Evolutionary conservation across 2,888 invertebrate species (phyloP), one percentile per base, ranked within the genome.

Genomic region (Unio pictorum): DNA sequence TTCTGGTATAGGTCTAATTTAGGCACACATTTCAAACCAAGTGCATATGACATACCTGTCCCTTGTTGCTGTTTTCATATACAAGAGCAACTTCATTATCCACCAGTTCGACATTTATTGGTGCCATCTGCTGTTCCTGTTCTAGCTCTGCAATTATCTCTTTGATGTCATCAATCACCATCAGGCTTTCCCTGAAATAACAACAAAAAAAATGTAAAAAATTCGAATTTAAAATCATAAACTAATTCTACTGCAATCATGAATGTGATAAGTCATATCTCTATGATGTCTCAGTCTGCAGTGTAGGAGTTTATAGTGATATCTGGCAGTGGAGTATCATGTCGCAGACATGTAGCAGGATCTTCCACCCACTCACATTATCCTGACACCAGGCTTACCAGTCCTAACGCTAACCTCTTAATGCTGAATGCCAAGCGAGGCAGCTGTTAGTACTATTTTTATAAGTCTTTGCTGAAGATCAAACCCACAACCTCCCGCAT

Each of bases 31-130:
- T 45, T 45, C 45, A 45, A 45, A 11, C 45, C 45, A 11, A 1
- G 17, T 17, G 28, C 7, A 5, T 61, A 54, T n/a, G 20, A 64
- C 91, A 87, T 81, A 93, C 93, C 89, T 93, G 91, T 61, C 96
- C 96, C 85, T 95, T 95, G 79, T 95, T 95, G 30, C 96, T 96
- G 88, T 96, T 96, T 72, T 97, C 94, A 90, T 96, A 99, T 55
- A 98, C 90, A 90, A 95, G 95, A 68, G 97, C 95, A 68, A 98
- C 92, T 86, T 98, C 97, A 85, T 97, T 98, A 88, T 99, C 98
- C 17, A 96, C 93, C 67, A 98, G 94, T 90, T 98, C 97, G 0
- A 98, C 96, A 61, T 93, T 94, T 74, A 99, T 94, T 4, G 93
- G 90, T 0, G 97, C 95, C 87, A 96, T 95, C 89, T 96, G 95